Conservation (phyloP, 2,113 vertebrate genomes). For the Thermophis baileyi region DNA sequence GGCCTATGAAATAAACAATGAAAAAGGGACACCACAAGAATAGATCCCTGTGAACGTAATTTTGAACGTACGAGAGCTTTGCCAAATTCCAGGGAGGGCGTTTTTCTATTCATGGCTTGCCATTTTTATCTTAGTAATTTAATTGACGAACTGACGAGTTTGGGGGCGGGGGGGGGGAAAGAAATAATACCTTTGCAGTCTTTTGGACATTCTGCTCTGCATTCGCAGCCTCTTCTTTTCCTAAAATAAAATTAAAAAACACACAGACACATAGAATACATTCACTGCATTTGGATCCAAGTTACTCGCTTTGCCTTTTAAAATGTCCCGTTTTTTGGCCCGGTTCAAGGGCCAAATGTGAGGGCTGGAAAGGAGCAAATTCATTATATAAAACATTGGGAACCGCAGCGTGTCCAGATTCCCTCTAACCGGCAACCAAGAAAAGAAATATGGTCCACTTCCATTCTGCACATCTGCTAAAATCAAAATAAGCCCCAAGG, state of each 20-base stretch:
- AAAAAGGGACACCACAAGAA: too few relatives aligned
- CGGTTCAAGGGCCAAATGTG: neutral
- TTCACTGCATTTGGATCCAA: neutral
- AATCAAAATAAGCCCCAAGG: slow-evolving; percentile 53
- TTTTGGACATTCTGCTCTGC: slow-evolving; percentile 78
- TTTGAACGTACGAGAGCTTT: neutral
- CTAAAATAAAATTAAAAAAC: slow-evolving; percentile 39
- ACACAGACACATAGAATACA: neutral
- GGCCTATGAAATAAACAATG: too few relatives aligned
- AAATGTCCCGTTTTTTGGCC: neutral
- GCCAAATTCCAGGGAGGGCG: too few relatives aligned
- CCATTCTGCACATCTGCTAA: slow-evolving; percentile 51
- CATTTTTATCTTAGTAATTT: neutral
- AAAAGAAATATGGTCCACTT: slow-evolving; percentile 35
- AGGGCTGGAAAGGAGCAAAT: slow-evolving; percentile 32
- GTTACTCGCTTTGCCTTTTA: neutral
- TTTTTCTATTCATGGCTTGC: too few relatives aligned
- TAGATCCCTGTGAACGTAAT: too few relatives aligned
- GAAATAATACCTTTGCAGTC: slow-evolving; percentile 83
- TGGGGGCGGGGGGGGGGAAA: neutral
- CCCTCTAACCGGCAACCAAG: slow-evolving; percentile 23
- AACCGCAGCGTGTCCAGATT: slow-evolving; percentile 22
- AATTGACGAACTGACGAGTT: fast-evolving
- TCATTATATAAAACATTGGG: slow-evolving; percentile 19
- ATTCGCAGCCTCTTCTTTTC: slow-evolving; percentile 48